A percentile compares a stretch with the other conserved stretches of the same genome.
Evolutionary conservation across 1,140 invertebrate species (phyloP).

Genomic region (Sarcophaga bullata): DNA sequence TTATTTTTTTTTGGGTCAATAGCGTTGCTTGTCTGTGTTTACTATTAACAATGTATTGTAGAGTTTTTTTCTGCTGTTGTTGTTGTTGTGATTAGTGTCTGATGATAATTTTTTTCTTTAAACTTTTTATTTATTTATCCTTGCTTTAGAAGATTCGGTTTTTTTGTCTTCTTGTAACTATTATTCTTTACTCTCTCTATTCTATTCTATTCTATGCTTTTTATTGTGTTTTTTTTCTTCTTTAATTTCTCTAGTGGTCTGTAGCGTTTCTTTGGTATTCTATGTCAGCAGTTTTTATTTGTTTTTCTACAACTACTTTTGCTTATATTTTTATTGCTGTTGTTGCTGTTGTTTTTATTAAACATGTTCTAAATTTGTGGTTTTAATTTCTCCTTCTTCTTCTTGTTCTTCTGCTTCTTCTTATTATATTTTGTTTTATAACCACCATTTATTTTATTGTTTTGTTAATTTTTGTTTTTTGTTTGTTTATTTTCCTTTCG

Average conservation of each 20-base stretch:
- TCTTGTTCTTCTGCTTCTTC: background rate
- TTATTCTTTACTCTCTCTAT: no score
- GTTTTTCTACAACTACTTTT: background rate
- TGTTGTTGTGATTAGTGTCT: background rate
- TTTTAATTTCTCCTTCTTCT: background rate
- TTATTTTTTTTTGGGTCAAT: background rate
- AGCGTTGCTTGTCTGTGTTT: background rate
- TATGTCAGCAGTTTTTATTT: conserved; percentile 9
- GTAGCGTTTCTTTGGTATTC: background rate
- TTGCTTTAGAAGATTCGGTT: no score
- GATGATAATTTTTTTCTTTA: background rate
- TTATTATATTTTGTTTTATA: background rate
- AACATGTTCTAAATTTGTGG: no score
- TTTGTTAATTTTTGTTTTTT: background rate
- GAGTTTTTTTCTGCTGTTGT: no score
- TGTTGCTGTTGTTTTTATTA: no score
- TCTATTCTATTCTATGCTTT: no score
- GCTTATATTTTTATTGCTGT: background rate
- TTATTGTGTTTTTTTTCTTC: background rate
- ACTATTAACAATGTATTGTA: background rate
- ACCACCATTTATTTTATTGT: background rate
- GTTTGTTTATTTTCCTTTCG: background rate
- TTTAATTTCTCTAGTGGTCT: background rate
- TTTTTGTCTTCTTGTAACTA: no score
- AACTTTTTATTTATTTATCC: background rate